These are phyloP conservation scores for Asobara japonica DNA, from an alignment of 1,140 invertebrate genomes.

Conservation along the genomic window DNA sequence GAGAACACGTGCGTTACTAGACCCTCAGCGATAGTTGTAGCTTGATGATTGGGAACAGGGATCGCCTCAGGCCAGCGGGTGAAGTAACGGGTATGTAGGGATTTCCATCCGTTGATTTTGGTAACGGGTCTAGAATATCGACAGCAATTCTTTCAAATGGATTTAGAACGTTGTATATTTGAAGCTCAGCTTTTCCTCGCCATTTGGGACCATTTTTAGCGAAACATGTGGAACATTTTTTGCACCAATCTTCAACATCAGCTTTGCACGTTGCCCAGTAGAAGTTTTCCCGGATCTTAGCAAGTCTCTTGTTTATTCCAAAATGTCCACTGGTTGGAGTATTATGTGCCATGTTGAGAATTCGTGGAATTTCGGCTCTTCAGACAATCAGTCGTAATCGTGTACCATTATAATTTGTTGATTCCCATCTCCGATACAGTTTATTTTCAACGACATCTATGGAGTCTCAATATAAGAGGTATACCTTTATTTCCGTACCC, in stretches of 20 bases:
- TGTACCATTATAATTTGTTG: not conserved
- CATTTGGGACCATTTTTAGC: not conserved
- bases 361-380: not conserved
- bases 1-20: constrained; percentile 31
- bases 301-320: not conserved
- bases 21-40: constrained; percentile 26
- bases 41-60: constrained; percentile 33
- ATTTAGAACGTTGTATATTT: not conserved
- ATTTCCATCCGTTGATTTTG: not conserved
- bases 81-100: not conserved
- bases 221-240: not conserved
- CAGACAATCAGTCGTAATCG: not conserved
- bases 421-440: not conserved
- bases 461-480: not conserved
- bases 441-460: not conserved
- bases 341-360: not conserved
- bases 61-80: constrained; percentile 31
- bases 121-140: not conserved
- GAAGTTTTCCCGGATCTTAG: not conserved
- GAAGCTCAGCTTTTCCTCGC: not conserved
- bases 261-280: not conserved
- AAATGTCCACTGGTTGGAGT: not conserved
- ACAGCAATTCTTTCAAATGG: not conserved
- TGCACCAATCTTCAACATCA: not conserved
- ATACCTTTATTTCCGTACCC: not conserved